Conservation (phyloP, 37 sponge, comb jelly and placozoan genomes). For the Chondrilla cf. caribensis region DNA sequence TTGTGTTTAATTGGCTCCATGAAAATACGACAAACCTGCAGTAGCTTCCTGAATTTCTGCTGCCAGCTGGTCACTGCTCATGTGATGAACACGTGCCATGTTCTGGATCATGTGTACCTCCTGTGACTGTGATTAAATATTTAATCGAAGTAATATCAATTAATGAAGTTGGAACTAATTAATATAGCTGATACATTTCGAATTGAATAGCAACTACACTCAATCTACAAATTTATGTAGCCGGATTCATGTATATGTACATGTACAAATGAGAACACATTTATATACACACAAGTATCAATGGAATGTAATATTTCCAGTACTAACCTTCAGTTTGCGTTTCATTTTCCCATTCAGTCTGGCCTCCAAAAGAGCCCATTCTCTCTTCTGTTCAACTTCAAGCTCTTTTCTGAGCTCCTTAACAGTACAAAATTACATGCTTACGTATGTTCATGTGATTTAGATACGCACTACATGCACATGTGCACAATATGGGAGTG, state of each 20-base stretch:
- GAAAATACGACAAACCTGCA: background rate
- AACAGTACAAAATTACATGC: background rate
- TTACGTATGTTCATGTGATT: too few relatives aligned
- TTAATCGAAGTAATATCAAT: background rate
- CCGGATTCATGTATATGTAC: background rate
- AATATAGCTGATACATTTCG: too few relatives aligned
- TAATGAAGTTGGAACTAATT: too few relatives aligned
- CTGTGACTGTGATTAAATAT: background rate
- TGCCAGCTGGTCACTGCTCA: background rate
- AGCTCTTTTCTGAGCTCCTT: background rate
- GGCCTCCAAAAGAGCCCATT: background rate
- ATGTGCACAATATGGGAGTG: too few relatives aligned
- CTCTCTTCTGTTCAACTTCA: background rate
- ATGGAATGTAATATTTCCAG: too few relatives aligned
- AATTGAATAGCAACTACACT: too few relatives aligned
- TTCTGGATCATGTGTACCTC: background rate
- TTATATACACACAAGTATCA: conserved; percentile 53
- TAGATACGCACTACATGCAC: too few relatives aligned
- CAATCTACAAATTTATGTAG: background rate
- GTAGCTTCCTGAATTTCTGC: background rate
- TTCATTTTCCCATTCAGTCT: conserved; percentile 1
- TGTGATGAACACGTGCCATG: background rate
- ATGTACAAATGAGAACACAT: conserved; percentile 17
- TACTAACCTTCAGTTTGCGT: conserved; percentile 7
- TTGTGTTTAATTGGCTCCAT: too few relatives aligned